phyloP scores from a whole-genome alignment of 2,888 invertebrate genomes.

The Sarcophaga rosellei region DNA sequence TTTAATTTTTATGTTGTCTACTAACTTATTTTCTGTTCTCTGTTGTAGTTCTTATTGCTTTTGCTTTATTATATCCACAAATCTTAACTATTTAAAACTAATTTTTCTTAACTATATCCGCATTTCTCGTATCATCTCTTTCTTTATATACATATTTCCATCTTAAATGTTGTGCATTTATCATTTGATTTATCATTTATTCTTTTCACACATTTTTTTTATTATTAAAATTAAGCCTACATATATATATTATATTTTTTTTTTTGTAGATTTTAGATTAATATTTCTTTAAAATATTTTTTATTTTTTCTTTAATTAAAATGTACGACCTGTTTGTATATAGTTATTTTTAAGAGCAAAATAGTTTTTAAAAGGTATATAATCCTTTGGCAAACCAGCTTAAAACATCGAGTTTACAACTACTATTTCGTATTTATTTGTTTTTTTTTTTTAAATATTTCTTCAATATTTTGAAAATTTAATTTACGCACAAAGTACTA shows the following conservation, averaged over 20 bases:
- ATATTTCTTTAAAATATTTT: background rate
- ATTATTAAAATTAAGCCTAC: constrained; percentile 1
- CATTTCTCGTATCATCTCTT: constrained; percentile 1
- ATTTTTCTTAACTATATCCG: constrained; percentile 13
- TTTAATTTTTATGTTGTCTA: constrained; percentile 16
- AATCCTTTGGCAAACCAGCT: no score
- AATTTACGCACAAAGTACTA: no score
- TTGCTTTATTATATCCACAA: constrained; percentile 36
- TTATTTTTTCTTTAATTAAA: background rate
- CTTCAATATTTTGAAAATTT: no score
- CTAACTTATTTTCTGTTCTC: constrained; percentile 9
- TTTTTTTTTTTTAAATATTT: no score
- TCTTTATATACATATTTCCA: constrained; percentile 25
- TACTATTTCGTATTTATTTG: no score
- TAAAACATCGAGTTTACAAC: no score
- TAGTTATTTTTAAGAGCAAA: constrained; percentile 5
- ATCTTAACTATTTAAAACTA: constrained; percentile 13
- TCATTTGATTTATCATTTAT: constrained; percentile 33
- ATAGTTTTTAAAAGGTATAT: constrained; percentile 25
- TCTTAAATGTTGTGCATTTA: constrained; percentile 58
- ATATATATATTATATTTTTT: background rate
- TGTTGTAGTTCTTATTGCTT: constrained; percentile 51
- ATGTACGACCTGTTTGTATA: constrained; percentile 24
- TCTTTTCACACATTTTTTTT: background rate
- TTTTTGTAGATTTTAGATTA: constrained; percentile 10